Evolutionary conservation across 2,113 vertebrate species (phyloP), one percentile per base, ranked within the genome.

Genomic region (Albula goreensis): DNA sequence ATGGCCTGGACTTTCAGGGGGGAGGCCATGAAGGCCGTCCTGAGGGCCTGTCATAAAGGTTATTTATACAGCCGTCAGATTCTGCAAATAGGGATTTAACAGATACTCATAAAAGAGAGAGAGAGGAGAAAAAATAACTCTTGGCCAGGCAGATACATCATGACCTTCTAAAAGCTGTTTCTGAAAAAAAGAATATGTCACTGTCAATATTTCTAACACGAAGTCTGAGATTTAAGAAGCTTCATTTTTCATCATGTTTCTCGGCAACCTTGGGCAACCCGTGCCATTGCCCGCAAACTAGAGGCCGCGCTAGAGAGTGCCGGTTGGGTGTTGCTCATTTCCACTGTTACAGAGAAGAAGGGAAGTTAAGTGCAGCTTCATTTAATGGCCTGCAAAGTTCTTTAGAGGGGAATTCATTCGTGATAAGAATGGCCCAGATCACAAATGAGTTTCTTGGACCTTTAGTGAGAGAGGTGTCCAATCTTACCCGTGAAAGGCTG

Each of bases 41-140:
- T 78, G 56, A 48, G 41, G 77, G 7, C 25, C 60, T 50, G 82
- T 49, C 57, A n/a, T 87, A 80, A 83, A 80, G 49, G 56, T 87
- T 78, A 80, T 87, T 87, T 83, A 87, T 52, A 83, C 63, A 22
- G 52, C 74, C 49, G 86, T 53, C 56, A 83, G 7, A 51, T 60
- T 70, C 77, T 57, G 51, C 57, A 87, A 77, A 87, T 50, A 80
- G 13, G 56, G 48, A 49, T 84, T 66, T 70, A 84, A 84, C 56
- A 77, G 82, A 22, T 52, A 12, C 79, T 82, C 53, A 10, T 79
- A 83, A 83, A 60, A 50, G 74, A 83, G 22, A 12, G 17, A 60
- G 17, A 60, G 17, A 85, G 31, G 19, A 85, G 81, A 60, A 83
- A 83, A 78, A 49, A 51, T 10, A 50, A 25, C 60, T 51, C 49